Evolutionary conservation across 2,888 invertebrate species (phyloP), one percentile per base, ranked within the genome.

Genomic region (Idaea aversata): DNA sequence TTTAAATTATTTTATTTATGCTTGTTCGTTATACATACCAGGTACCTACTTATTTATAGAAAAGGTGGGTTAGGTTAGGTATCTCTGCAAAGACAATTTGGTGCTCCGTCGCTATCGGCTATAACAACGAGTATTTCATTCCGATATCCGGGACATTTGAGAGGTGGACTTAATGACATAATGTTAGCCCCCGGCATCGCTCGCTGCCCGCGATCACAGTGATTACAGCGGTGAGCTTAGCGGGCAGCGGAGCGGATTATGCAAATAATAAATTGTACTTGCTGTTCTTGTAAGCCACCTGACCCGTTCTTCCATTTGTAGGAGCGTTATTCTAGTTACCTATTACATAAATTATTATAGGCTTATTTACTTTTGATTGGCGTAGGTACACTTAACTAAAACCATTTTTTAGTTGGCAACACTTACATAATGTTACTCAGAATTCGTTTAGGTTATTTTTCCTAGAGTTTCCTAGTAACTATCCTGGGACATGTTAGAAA

Each of bases 121-220:
- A 76, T 82, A 73, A 75, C 79, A 75, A 77, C 80, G 79, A 81
- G 82, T 81, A 83, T 87, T 85, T 84, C 83, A 84, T 78, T 76
- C 76, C 15, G 83, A 82, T 85, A 85, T 86, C 86, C 84, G 83
- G 84, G 83, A 80, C 81, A 81, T 80, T 79, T 76, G 73, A 47
- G 75, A 80, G 77, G 75, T 78, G 79, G 72, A 76, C 76, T 72
- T 90, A 90, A 91, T 91, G 87, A 87, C 85, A 88, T 91, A 90
- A 91, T 88, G 86, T 76, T 68, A 73, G 82, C 91, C 87, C 73
- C 82, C 79, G 89, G 91, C 88, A 74, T 76, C 73, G 77, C 75
- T 75, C 69, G 71, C 70, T 63, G 66, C 70, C 65, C 65, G 64
- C 75, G 84, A 88, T 87, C 77, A 85, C 87, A 78, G 88, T 87